Conservation (phyloP, 2,797 vertebrate species). For the Kryptolebias ocellatus region DNA sequence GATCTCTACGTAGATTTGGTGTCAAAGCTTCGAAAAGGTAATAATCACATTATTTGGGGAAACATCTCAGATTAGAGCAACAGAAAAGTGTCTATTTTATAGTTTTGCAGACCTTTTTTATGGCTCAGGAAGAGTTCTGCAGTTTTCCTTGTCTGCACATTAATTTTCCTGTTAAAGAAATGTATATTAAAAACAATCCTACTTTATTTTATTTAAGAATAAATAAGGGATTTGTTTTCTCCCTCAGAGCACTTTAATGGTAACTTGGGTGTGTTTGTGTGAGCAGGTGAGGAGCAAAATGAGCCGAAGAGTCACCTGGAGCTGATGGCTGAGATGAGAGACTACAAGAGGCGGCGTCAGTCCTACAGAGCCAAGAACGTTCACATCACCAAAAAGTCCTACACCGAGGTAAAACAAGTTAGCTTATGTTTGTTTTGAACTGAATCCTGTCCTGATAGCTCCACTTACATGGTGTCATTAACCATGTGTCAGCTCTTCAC, state of each 20-base stretch:
- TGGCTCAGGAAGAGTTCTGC: no score
- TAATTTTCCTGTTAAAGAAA: no score
- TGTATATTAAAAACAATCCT: not conserved
- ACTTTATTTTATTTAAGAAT: no score
- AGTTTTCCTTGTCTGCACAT: no score
- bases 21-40: conserved; percentile 93
- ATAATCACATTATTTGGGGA: not conserved
- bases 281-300: conserved; percentile 86
- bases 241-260: fast-evolving
- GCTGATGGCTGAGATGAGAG: conserved; percentile 97
- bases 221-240: not conserved
- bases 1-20: conserved; percentile 97
- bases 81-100: no score
- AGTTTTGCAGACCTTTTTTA: not conserved
- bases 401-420: conserved; percentile 85
- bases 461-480: no score
- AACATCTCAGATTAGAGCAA: not conserved
- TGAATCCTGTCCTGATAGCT: no score
- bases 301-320: conserved; percentile 96
- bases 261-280: conserved; percentile 26
- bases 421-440: no score
- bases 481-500: no score
- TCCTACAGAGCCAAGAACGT: conserved; percentile 98
- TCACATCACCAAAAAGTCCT: conserved; percentile 98
- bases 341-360: conserved; percentile 96